These are phyloP conservation scores for Iguana delicatissima DNA, from an alignment of 2,797 vertebrate genomes.

Conservation along the genomic window DNA sequence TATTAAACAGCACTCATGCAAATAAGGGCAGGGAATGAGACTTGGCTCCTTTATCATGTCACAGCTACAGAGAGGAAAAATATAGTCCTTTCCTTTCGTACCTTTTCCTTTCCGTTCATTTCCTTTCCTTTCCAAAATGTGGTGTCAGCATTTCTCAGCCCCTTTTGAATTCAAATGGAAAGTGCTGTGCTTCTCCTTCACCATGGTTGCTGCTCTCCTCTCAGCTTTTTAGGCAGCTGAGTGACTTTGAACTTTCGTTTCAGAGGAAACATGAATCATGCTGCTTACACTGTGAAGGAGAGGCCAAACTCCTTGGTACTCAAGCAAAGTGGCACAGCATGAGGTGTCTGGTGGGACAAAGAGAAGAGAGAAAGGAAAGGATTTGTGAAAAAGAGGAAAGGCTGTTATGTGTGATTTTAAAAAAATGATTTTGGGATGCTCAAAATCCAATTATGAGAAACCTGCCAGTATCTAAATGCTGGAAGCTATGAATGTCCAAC, in stretches of 20 bases:
- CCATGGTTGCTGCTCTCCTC: neutral
- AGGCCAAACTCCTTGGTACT: neutral
- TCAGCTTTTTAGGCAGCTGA: neutral
- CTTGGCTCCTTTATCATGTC: neutral
- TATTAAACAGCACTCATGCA: slow-evolving; percentile 6
- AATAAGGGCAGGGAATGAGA: neutral
- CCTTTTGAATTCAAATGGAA: slow-evolving; percentile 38
- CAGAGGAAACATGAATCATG: slow-evolving; percentile 8
- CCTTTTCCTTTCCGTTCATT: neutral
- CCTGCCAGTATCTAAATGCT: neutral
- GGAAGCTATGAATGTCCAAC: neutral
- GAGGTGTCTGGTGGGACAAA: slow-evolving; percentile 12
- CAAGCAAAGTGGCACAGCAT: neutral
- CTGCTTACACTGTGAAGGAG: neutral
- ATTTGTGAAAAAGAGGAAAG: neutral
- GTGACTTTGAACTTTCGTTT: slow-evolving; percentile 21
- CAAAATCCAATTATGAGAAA: neutral
- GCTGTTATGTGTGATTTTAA: neutral
- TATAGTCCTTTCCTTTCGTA: neutral
- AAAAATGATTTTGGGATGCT: neutral
- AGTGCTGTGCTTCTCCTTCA: neutral
- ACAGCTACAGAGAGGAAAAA: neutral
- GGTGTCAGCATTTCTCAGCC: neutral
- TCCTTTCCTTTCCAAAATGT: neutral
- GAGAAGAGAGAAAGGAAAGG: neutral